phyloP scores from a whole-genome alignment of 2,888 invertebrate genomes.

The Clivina fossor region DNA sequence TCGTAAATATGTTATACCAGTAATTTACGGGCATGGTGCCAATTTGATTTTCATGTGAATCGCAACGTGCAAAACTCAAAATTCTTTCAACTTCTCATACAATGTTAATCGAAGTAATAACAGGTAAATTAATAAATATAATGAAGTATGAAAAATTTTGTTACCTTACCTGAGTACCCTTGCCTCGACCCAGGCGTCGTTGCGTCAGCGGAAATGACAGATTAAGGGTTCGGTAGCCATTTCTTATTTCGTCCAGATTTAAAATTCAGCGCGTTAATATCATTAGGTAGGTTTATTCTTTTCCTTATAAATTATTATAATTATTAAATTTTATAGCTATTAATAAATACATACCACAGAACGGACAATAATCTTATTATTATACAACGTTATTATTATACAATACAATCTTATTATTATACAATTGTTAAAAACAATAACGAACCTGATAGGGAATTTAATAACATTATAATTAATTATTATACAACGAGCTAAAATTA shows the following conservation, averaged over 20 bases:
- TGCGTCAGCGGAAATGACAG: slow-evolving; percentile 33
- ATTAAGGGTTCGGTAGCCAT: slow-evolving; percentile 19
- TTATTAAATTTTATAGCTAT: too few species aligned
- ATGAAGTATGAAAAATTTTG: slow-evolving; percentile 32
- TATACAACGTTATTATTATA: too few species aligned
- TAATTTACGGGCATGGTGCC: slow-evolving; percentile 31
- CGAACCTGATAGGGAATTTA: too few species aligned
- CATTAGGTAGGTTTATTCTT: too few species aligned
- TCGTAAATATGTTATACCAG: slow-evolving; percentile 32
- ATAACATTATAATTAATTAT: too few species aligned
- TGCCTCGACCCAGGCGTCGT: slow-evolving; percentile 37
- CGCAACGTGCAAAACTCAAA: background rate
- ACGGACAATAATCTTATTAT: too few species aligned
- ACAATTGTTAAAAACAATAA: too few species aligned
- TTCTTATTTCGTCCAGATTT: slow-evolving; percentile 2
- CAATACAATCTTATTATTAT: too few species aligned
- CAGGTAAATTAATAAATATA: slow-evolving; percentile 30
- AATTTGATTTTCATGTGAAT: slow-evolving; percentile 2
- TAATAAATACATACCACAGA: too few species aligned
- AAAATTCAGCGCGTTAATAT: slow-evolving; percentile 16
- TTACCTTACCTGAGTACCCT: slow-evolving; percentile 37
- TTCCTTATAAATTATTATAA: too few species aligned
- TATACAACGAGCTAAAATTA: too few species aligned
- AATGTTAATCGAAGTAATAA: slow-evolving; percentile 16
- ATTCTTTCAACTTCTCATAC: slow-evolving; percentile 8